Base-by-base conservation (phyloP, 2,888 invertebrate genomes). In the Polydrusus tereticollis region DNA sequence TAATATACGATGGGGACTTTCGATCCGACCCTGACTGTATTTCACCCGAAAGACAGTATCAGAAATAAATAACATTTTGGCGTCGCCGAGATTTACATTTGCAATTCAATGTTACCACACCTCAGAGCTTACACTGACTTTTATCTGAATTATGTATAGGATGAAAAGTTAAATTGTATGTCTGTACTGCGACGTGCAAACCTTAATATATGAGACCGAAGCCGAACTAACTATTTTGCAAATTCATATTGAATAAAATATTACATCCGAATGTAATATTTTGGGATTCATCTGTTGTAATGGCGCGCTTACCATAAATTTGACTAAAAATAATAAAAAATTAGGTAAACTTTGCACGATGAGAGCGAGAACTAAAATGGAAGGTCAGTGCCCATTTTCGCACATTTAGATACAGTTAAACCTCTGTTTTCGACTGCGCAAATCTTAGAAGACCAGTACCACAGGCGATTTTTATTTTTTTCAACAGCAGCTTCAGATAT, bases 101-200 rank as follows among this genome's bases (percentile, higher is more conserved):
- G 63, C 69, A 70, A 70, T 64, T 70, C 69, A 70, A 70, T 55
- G 58, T 57, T 38, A 58, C 21, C 33, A 43, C 62, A 47, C 58
- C 50, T 70, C 58, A 23, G 21, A 47, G 64, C 58, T 57, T 45
- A 52, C 16, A 29, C 47, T 50, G 63, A 70, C 59, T 70, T 70
- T 70, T 57, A 43, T 50, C 57, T 64, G 69, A 70, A 70, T 70
- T 70, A 70, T 70, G 63, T 45, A 70, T 70, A 59, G 57, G 57
- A 29, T 33, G 50, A 52, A 57, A 62, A 67, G 47, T 59, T 55
- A 55, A 55, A 55, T 55, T 55, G 7, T 55, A 55, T 29, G 52
- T 29, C 52, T 55, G 29, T 55, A 16, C 14, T 33, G 14, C 1
- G 16, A 29, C 29, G 18, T 55, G 29, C 8, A 26, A 6, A 50